Percentiles rank a stretch among this genome's conserved stretches.
Evolutionary conservation across 1,140 invertebrate species (phyloP).

Genomic region (Cotesia glomerata): DNA sequence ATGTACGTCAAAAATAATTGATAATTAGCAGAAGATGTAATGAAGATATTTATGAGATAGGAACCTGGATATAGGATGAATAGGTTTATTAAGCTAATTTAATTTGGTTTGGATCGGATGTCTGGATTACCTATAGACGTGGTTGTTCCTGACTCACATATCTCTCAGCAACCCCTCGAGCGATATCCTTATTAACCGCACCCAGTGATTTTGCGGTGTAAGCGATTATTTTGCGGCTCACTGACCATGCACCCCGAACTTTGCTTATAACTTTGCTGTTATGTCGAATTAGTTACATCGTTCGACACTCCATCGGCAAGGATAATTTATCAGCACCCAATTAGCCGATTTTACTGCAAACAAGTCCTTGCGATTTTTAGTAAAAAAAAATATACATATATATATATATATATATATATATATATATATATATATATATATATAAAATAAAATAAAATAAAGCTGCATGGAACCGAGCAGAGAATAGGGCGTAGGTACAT

Average conservation of each 20-base stretch:
- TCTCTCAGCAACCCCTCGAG: conserved; percentile 24
- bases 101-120: background rate
- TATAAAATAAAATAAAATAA: background rate
- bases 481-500: background rate
- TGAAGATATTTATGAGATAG: too few relatives aligned
- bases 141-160: background rate
- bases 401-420: too few relatives aligned
- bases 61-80: too few relatives aligned
- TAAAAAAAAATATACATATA: too few relatives aligned
- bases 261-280: background rate
- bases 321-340: conserved; percentile 41
- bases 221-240: conserved; percentile 51
- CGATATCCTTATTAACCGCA: conserved; percentile 58
- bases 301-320: conserved; percentile 33
- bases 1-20: too few relatives aligned
- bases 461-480: background rate
- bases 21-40: too few relatives aligned
- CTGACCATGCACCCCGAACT: conserved; percentile 30
- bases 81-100: too few relatives aligned
- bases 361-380: too few relatives aligned
- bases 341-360: background rate
- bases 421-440: too few relatives aligned
- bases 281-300: conserved; percentile 49
- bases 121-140: background rate
- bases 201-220: conserved; percentile 47